Evolutionary conservation across 2,113 vertebrate species (phyloP).

Genomic region (Pelusios castaneus): DNA sequence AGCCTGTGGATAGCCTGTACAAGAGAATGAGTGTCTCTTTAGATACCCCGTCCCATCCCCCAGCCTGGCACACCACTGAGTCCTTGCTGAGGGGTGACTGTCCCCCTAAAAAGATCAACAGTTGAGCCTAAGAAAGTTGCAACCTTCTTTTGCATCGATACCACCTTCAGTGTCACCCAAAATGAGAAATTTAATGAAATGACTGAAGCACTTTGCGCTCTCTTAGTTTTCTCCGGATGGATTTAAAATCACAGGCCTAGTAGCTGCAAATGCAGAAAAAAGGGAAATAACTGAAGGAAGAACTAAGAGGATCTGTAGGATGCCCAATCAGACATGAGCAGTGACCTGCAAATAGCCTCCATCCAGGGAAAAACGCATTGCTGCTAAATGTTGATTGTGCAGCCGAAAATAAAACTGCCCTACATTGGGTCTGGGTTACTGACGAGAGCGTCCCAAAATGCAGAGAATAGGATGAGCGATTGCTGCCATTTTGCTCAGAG

Average conservation of each 20-base stretch:
- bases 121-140: not conserved
- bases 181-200: not conserved
- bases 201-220: not conserved
- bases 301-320: not conserved
- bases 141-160: not conserved
- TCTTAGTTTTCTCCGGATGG: not conserved
- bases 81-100: not conserved
- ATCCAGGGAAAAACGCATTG: not conserved
- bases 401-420: not conserved
- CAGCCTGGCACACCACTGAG: not conserved
- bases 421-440: not conserved
- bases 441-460: not conserved
- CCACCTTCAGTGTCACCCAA: not conserved
- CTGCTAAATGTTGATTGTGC: not conserved
- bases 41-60: not conserved
- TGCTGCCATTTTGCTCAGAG: not conserved
- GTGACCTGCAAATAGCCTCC: not conserved
- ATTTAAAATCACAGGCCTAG: not conserved
- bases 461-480: not conserved
- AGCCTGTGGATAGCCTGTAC: not conserved
- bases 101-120: not conserved
- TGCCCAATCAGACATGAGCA: not conserved
- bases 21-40: not conserved
- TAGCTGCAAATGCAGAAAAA: not conserved
- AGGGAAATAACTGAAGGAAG: not conserved